Base-by-base conservation (phyloP, 1,140 invertebrate species). In the Dreissena rostriformis region DNA sequence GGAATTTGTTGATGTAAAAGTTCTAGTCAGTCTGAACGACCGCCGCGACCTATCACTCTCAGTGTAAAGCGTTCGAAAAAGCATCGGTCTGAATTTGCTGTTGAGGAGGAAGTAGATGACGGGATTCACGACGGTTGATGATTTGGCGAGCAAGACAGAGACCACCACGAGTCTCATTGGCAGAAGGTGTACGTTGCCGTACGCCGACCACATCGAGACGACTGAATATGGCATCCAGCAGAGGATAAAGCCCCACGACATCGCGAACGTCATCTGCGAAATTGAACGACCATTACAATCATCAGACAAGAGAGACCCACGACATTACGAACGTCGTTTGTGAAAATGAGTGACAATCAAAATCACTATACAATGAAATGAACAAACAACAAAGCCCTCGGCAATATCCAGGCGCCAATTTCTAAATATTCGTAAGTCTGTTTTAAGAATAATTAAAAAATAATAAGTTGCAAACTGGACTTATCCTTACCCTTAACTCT, bases 161-260 rank as follows among this genome's bases (percentile, higher is more conserved):
- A 52, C 51, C 10, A 79, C 65, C 17, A 52, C 55, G 10, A 79
- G 12, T 17, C 66, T 19, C 8, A 79, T 22, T 1, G 77, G 77
- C 19, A 79, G 10, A 15, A 79, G 14, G 11, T n/a, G 4, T 22
- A 22, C 29, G 19, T 53, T 29, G 7, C 75, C 66, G 72, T 87
- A 87, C 52, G 86, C 75, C 28, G 78, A 79, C 51, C 86, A 68
- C 86, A 88, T 87, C 22, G 78, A 84, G 7, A 87, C 84, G 24
- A 87, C 51, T n/a, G 86, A 83, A 73, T 88, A 88, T 8, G 87
- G 87, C 28, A 84, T 72, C 87, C 87, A 88, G 39, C 51, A 76
- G 0, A 86, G 7, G 28, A 88, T 17, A 61, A 87, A 88, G 19
- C 29, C 80, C 1, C 57, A 72, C 22, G 73, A 82, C 86, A 87